phyloP scores from a whole-genome alignment of 2,888 invertebrate species.

The Heliconius ethilla region DNA sequence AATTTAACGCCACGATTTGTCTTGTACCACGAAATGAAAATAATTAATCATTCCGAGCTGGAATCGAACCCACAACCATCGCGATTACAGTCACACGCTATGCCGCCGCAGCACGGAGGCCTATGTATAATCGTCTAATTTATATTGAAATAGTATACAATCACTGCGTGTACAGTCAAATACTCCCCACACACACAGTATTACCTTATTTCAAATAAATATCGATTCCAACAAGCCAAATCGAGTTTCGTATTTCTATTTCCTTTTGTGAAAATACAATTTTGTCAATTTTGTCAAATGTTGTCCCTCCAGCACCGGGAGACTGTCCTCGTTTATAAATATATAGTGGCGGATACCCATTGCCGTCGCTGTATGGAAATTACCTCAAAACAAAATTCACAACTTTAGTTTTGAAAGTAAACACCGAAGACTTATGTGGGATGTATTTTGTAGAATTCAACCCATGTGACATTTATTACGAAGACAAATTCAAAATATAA shows the following conservation, averaged over 20 bases:
- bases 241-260: conserved; percentile 23
- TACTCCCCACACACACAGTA: background rate
- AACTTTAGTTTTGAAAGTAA: background rate
- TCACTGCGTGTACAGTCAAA: no score
- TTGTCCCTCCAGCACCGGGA: background rate
- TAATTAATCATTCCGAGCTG: no score
- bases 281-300: no score
- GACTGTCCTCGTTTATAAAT: conserved; percentile 13
- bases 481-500: no score
- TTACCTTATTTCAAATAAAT: conserved; percentile 14
- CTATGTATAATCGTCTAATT: no score
- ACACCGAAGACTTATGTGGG: background rate
- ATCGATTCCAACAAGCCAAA: conserved; percentile 17
- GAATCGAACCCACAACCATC: no score
- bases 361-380: conserved; percentile 3
- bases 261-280: conserved; percentile 21
- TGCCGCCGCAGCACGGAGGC: no score
- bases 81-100: no score
- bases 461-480: no score
- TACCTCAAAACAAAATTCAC: background rate
- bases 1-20: no score
- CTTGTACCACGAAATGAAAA: no score
- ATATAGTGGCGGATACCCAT: conserved; percentile 4
- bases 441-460: background rate
- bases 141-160: no score